These are phyloP conservation scores for Sturnus vulgaris DNA, from an alignment of 2,113 vertebrate species.

Conservation along the genomic window DNA sequence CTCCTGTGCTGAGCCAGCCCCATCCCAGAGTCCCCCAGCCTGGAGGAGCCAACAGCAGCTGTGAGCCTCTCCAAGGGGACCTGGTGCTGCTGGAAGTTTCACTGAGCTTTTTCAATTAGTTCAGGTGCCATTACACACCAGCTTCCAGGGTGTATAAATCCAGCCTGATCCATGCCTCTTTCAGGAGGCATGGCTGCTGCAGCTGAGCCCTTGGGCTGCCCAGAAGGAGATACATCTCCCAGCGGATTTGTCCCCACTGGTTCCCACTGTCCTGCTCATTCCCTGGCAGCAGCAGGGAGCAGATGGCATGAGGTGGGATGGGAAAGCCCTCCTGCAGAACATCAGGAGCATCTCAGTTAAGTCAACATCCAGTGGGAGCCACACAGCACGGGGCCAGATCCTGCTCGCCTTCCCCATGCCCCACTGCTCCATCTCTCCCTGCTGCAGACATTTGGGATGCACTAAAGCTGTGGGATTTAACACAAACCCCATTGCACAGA, in stretches of 20 bases:
- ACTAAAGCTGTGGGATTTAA: background rate
- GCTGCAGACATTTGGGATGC: rapidly evolving
- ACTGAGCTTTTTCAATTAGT: background rate
- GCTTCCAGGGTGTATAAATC: background rate
- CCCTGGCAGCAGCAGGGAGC: background rate
- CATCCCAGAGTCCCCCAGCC: rapidly evolving
- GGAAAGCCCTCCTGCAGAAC: background rate
- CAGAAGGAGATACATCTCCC: background rate
- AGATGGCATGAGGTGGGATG: background rate
- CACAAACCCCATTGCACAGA: background rate
- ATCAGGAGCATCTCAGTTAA: background rate
- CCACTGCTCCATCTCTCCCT: rapidly evolving
- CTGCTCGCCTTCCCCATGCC: rapidly evolving
- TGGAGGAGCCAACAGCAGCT: background rate
- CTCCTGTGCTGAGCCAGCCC: background rate
- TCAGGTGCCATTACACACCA: background rate
- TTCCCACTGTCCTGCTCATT: rapidly evolving
- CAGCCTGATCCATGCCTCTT: background rate
- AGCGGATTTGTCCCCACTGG: background rate
- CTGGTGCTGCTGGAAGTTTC: background rate
- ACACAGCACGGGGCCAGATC: rapidly evolving
- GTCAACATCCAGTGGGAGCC: background rate
- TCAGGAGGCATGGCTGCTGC: background rate
- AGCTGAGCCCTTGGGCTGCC: background rate
- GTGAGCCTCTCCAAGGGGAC: rapidly evolving